A percentile compares a stretch with the other conserved stretches of the same genome.
phyloP scores from a whole-genome alignment of 2,113 vertebrate species.

The Zosterops pallidus region DNA sequence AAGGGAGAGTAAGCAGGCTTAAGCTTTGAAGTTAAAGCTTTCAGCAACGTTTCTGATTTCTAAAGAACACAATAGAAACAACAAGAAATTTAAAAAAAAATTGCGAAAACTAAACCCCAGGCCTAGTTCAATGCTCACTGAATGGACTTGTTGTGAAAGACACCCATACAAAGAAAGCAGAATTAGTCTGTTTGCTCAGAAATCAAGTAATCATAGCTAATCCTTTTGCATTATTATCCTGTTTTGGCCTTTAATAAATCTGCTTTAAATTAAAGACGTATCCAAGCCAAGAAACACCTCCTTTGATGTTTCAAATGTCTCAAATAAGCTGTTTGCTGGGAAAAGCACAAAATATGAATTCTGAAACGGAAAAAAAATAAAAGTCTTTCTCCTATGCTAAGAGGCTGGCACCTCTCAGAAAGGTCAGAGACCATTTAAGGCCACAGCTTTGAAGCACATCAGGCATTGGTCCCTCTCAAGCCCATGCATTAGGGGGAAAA shows the following conservation, averaged over 20 bases:
- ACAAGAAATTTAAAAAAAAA: background rate
- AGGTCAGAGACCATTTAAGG: background rate
- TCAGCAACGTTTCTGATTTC: constrained; percentile 8
- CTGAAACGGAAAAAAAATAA: background rate
- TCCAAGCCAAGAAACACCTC: constrained; percentile 28
- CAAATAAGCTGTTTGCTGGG: background rate
- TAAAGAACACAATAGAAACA: constrained; percentile 27
- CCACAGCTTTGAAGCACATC: background rate
- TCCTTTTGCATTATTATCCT: constrained; percentile 47
- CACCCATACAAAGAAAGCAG: background rate
- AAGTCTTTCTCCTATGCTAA: background rate
- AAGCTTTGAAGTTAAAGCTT: constrained; percentile 54
- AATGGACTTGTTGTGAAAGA: background rate
- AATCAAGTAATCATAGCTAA: constrained; percentile 59
- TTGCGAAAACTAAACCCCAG: background rate
- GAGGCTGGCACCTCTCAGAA: background rate
- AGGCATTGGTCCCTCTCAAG: background rate
- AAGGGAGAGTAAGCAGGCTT: background rate
- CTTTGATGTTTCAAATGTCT: constrained; percentile 57
- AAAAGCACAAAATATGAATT: background rate
- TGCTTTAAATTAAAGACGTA: constrained; percentile 50
- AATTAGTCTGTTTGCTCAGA: constrained; percentile 46
- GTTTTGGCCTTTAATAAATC: constrained; percentile 54
- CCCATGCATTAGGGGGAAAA: background rate
- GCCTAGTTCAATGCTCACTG: background rate